Conservation (phyloP, 2,888 invertebrate species). For the Agrochola lychnidis region DNA sequence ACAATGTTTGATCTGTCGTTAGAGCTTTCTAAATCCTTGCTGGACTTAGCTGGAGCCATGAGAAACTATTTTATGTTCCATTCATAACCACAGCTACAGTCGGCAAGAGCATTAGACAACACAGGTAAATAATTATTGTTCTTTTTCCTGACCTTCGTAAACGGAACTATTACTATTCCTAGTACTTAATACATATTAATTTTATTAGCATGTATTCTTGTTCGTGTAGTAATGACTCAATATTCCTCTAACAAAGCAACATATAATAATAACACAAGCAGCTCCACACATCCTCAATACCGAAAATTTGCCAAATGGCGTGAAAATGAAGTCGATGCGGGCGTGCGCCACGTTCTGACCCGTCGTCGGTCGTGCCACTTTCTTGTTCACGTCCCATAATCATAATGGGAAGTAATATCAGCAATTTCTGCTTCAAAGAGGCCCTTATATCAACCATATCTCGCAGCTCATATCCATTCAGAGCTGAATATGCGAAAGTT, state of each 20-base stretch:
- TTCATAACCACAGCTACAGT: conserved; percentile 9
- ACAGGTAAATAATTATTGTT: conserved; percentile 2
- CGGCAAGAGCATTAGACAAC: background rate
- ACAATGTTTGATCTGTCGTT: conserved; percentile 85
- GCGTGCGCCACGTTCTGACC: conserved; percentile 78
- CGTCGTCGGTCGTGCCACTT: conserved; percentile 79
- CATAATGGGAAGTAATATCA: conserved; percentile 85
- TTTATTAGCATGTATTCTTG: conserved; percentile 24
- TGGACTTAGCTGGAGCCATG: conserved; percentile 61
- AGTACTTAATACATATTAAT: conserved; percentile 33
- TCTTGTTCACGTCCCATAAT: conserved; percentile 84
- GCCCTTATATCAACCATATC: conserved; percentile 81
- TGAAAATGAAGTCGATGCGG: conserved; percentile 78
- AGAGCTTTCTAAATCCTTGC: conserved; percentile 84
- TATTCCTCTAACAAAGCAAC: conserved; percentile 13
- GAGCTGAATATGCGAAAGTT: conserved; percentile 76
- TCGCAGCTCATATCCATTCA: conserved; percentile 75
- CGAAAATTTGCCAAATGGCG: conserved; percentile 77
- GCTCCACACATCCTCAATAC: conserved; percentile 40
- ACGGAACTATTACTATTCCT: conserved; percentile 36
- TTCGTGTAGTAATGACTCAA: conserved; percentile 13
- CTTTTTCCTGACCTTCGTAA: conserved; percentile 31
- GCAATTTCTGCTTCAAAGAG: conserved; percentile 82
- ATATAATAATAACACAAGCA: conserved; percentile 18
- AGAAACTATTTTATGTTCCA: conserved; percentile 22